Conservation (phyloP, 2,797 vertebrate genomes). For the Pipistrellus pygmaeus region DNA sequence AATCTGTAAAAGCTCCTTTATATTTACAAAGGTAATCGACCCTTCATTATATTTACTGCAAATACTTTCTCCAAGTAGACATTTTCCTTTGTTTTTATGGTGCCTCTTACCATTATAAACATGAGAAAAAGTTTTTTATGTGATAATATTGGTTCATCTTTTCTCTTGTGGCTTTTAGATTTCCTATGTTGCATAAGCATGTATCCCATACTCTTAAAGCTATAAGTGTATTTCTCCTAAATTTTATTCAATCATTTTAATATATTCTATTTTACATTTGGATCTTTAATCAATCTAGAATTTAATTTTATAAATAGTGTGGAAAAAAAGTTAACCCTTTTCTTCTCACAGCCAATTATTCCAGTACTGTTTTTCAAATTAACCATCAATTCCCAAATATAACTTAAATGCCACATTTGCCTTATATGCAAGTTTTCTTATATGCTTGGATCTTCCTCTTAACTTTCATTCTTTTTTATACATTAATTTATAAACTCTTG, state of each 20-base stretch:
- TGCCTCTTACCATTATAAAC: not conserved
- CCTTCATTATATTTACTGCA: not conserved
- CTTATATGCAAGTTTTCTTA: not conserved
- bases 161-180: not conserved
- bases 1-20: not conserved
- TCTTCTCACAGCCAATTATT: not conserved
- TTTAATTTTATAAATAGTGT: not conserved
- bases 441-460: not conserved
- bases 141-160: not conserved
- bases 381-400: not conserved
- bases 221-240: not conserved
- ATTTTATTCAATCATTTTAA: not conserved
- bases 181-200: not conserved
- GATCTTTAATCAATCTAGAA: not conserved
- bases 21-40: not conserved
- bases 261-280: not conserved
- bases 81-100: not conserved
- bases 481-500: not conserved
- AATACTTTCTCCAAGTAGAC: not conserved
- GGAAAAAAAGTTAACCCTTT: not conserved
- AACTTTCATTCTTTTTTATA: not conserved
- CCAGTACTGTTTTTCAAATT: not conserved
- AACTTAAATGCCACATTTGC: not conserved
- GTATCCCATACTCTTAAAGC: not conserved
- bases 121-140: too few relatives aligned